Base-by-base conservation (phyloP, 2,797 vertebrate genomes). In the Carcharodon carcharias region DNA sequence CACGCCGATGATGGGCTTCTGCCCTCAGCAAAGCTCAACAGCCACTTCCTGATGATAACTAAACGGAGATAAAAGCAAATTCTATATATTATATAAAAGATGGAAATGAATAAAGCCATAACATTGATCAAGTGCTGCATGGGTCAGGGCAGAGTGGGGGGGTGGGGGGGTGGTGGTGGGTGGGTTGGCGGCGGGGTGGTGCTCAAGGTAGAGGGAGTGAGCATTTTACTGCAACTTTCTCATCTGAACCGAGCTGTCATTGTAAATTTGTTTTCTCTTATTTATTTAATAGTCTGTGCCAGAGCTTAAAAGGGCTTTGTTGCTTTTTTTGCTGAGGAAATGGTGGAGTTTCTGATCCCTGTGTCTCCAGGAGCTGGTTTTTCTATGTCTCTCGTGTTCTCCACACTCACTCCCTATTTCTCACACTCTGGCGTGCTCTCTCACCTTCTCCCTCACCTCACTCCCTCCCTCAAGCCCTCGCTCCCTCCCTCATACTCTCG, bases 21-120 rank as follows among this genome's bases (percentile, higher is more conserved):
- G 98, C 96, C 97, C 98, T 82, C 97, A 97, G 96, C 98, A 98
- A 97, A 98, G 98, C 97, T 98, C 98, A 6, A 97, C 98, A 97
- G 98, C 99, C 98, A 99, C 98, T 98, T 99, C 99, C 98, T 99
- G 99, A 99, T 99, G 98, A 98, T 98, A 98, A 98, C 98, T 98
- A 97, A 98, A 98, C 97, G 98, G 98, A 97, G 97, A 97, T 97
- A 97, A 97, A 98, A 97, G 98, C 97, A 97, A 97, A 97, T 97
- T 97, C 56, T 97, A 97, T 98, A 98, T n/a, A n/a, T 50, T 58
- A 61, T 71, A 40, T 26, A 73, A 67, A 71, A 92, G 45, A 97
- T 97, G 88, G 56, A 58, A 61, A 91, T 91, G 3, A 61, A 91
- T 58, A 61, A 91, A 91, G 88, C 88, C 88, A 91, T 91, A 91